Evolutionary conservation across 2,113 vertebrate genomes (phyloP), one percentile per base, ranked within the genome.

Genomic region (Ictalurus punctatus): DNA sequence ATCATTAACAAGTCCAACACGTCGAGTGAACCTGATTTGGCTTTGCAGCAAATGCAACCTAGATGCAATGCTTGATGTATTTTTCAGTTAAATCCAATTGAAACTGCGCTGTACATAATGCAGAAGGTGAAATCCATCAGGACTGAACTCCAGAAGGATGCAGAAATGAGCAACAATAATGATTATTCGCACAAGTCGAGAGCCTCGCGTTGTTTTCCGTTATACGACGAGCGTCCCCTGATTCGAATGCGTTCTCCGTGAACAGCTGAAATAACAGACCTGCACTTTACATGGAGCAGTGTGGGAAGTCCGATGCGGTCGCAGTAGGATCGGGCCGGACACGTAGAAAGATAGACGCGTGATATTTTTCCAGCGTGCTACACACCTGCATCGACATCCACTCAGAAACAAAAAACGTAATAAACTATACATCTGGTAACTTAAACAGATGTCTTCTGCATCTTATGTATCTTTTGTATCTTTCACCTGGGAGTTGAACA

Each of bases 1-100:
- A 59, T 87, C 69, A 86, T 87, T 81, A 81, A 17, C 23, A 61
- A 73, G 79, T 65, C 65, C 65, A 83, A 10, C 4, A 17, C 40
- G 58, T 14, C 69, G n/a, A 34, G 16, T 37, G n/a, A 67, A 37
- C 52, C 23, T 69, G 40, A 17, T 67, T 16, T 67, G 34, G 27
- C 74, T 80, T 30, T 21, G 14, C 59, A 54, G 59, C 59, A 16
- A 4, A 76, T 48, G 34, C 40, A 67, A 54, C 40, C 37, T 48
- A 67, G 14, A 54, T 56, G 21, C 16, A 84, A 67, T 30, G 76
- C 86, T 65, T 52, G 44, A 80, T 80, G 40, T n/a, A 4, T 30
- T 82, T 30, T 67, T 58, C 34, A 59, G 4, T 4, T 16, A 13
- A 67, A 79, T 10, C 13, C 27, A 34, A 27, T 17, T 83, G 7